phyloP scores from a whole-genome alignment of 1,140 invertebrate species.

The Probaryconus sp. region DNA sequence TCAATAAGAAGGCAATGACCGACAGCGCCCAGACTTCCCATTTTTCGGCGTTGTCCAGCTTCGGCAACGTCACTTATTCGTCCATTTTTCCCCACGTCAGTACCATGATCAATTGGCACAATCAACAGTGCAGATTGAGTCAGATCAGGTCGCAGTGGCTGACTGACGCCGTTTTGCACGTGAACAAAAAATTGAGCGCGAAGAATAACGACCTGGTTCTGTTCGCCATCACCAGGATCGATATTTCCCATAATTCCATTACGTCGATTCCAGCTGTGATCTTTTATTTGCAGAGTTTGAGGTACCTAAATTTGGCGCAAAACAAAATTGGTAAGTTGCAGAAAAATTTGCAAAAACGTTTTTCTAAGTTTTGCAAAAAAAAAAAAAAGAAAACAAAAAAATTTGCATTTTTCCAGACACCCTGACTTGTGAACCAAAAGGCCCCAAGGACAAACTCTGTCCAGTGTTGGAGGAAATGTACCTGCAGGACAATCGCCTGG shows the following conservation, averaged over 20 bases:
- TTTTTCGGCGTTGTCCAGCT: conserved; percentile 79
- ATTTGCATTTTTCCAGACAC: conserved; percentile 44
- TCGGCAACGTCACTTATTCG: conserved; percentile 85
- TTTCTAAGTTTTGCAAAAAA: too few relatives aligned
- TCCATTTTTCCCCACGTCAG: conserved; percentile 90
- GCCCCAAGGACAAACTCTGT: conserved; percentile 80
- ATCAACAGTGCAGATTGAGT: conserved; percentile 84
- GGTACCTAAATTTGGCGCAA: conserved; percentile 90
- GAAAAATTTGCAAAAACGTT: too few relatives aligned
- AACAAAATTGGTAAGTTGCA: conserved; percentile 86
- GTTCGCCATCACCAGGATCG: conserved; percentile 94
- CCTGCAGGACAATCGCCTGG: conserved; percentile 91
- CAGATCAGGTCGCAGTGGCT: conserved; percentile 90
- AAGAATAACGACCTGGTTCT: conserved; percentile 86
- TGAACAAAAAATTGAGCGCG: conserved; percentile 90
- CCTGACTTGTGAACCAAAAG: conserved; percentile 75
- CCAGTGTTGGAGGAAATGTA: conserved; percentile 93
- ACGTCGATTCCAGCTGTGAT: conserved; percentile 88
- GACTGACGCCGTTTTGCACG: conserved; percentile 87
- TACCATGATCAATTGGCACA: conserved; percentile 97
- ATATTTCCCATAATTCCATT: conserved; percentile 95
- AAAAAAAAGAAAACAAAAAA: too few relatives aligned
- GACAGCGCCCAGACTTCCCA: conserved; percentile 81
- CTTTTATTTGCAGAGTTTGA: conserved; percentile 85
- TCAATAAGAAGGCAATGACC: conserved; percentile 91